Evolutionary conservation across 2,797 vertebrate genomes (phyloP).

Genomic region (Acrocephalus scirpaceus): DNA sequence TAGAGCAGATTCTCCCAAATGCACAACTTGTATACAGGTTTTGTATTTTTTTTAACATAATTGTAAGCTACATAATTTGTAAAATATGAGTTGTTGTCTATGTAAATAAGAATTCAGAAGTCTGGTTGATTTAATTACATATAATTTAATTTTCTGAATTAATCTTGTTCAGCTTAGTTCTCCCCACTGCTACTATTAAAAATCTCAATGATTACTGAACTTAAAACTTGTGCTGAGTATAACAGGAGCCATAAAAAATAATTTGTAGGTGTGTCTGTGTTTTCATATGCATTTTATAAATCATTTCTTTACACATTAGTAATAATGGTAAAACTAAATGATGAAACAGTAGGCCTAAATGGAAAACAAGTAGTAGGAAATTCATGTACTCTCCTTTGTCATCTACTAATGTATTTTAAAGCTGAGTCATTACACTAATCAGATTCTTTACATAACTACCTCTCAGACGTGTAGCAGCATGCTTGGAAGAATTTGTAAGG

Average conservation of each 20-base stretch:
- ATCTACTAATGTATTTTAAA: background rate
- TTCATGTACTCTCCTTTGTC: background rate
- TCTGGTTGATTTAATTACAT: background rate
- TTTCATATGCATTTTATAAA: background rate
- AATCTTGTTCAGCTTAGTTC: background rate
- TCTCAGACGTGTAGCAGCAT: background rate
- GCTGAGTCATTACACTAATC: background rate
- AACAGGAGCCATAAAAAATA: background rate
- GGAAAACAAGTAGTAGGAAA: background rate
- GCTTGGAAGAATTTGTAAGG: background rate
- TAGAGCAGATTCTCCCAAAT: constrained; percentile 97
- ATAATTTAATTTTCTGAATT: background rate
- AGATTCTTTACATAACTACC: background rate
- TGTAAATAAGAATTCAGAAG: background rate
- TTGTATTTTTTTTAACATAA: constrained; percentile 27
- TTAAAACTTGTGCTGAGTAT: background rate
- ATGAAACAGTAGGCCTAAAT: background rate
- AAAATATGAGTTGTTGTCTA: background rate
- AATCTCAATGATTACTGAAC: background rate
- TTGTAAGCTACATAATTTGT: background rate
- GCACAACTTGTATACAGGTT: constrained; percentile 94
- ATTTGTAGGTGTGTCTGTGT: background rate
- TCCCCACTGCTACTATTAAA: background rate
- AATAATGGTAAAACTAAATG: background rate
- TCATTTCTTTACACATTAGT: background rate